phyloP scores from a whole-genome alignment of 1,140 invertebrate species.

The Apis cerana region DNA sequence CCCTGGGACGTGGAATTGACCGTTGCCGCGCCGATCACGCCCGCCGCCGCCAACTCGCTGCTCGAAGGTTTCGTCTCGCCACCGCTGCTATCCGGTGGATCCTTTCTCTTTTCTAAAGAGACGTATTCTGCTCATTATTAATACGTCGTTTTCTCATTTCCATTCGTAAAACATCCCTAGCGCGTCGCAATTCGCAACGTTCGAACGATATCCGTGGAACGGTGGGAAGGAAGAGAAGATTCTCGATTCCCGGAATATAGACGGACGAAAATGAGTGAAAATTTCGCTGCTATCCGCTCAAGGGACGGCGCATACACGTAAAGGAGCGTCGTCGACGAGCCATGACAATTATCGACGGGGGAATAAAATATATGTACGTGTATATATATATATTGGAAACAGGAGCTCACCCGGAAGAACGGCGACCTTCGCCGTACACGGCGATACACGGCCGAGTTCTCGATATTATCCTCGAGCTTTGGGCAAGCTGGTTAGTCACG shows the following conservation, averaged over 20 bases:
- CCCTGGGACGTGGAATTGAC: slow-evolving; percentile 83
- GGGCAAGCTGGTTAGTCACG: slow-evolving; percentile 61
- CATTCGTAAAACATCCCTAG: background rate
- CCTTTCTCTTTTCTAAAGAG: slow-evolving; percentile 92
- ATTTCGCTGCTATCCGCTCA: too few species aligned
- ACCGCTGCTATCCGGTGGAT: slow-evolving; percentile 86
- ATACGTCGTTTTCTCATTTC: slow-evolving; percentile 51
- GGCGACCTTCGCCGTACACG: slow-evolving; percentile 50
- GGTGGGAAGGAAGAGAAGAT: too few species aligned
- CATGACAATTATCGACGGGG: background rate
- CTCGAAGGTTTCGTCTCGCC: slow-evolving; percentile 89
- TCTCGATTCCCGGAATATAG: too few species aligned
- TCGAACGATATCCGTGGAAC: too few species aligned
- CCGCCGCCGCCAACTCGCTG: slow-evolving; percentile 79
- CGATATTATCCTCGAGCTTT: slow-evolving; percentile 55
- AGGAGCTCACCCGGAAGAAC: slow-evolving; percentile 37
- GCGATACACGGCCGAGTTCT: slow-evolving; percentile 35
- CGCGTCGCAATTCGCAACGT: too few species aligned
- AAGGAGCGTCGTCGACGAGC: background rate
- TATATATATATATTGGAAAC: too few species aligned
- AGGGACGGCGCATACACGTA: too few species aligned
- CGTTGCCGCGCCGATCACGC: slow-evolving; percentile 81
- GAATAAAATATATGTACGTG: slow-evolving; percentile 5
- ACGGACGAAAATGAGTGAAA: too few species aligned
- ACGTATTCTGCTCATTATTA: slow-evolving; percentile 79